Conservation (phyloP, 2,113 vertebrate species). For the Tragelaphus strepsiceros region DNA sequence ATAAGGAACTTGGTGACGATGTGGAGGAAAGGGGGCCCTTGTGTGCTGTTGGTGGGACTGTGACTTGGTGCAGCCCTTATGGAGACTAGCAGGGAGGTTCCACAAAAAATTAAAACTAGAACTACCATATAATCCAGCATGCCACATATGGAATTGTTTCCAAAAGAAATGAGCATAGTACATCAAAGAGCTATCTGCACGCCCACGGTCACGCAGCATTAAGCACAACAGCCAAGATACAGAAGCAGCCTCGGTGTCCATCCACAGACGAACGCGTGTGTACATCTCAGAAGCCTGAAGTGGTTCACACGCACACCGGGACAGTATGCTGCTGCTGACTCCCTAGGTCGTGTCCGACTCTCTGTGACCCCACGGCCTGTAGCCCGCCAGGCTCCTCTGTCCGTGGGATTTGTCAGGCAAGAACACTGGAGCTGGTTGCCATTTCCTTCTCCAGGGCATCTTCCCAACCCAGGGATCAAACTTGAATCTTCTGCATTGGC, state of each 20-base stretch:
- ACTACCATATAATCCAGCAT: neutral
- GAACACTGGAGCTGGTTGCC: neutral
- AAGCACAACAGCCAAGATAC: neutral
- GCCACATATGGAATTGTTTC: neutral
- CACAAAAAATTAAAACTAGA: neutral
- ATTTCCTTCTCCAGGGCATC: neutral
- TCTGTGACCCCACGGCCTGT: neutral
- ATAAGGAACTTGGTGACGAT: neutral
- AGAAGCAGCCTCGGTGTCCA: neutral
- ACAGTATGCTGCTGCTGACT: fast-evolving
- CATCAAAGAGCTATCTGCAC: neutral
- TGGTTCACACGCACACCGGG: fast-evolving
- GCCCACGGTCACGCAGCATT: fast-evolving
- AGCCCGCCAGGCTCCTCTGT: neutral
- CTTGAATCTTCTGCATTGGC: neutral
- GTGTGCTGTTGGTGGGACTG: fast-evolving
- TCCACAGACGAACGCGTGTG: fast-evolving
- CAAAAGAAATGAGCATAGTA: neutral
- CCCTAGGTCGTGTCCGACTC: fast-evolving
- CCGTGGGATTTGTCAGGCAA: neutral
- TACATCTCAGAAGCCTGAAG: neutral
- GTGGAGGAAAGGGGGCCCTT: neutral
- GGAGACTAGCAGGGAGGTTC: neutral
- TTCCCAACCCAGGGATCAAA: neutral
- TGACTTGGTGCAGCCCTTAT: neutral